Conservation (phyloP, 2,113 vertebrate genomes). For the Nicator chloris region DNA sequence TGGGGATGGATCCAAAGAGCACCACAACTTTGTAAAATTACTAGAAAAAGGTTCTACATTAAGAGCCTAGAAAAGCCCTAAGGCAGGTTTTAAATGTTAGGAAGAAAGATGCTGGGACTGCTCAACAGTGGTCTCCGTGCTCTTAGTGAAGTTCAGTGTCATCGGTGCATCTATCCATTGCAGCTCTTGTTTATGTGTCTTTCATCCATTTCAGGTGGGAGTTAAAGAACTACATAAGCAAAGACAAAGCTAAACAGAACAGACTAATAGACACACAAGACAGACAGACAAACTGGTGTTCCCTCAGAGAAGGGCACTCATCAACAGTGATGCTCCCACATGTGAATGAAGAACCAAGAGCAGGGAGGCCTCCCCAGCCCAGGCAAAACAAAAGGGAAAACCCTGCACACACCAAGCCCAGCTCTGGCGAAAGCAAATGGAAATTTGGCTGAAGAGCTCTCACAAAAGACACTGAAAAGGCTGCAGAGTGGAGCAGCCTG, state of each 20-base stretch:
- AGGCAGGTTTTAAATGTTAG: neutral
- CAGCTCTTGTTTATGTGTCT: neutral
- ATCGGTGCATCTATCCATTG: neutral
- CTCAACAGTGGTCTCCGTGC: neutral
- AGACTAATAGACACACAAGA: neutral
- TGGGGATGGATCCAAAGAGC: neutral
- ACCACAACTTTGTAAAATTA: neutral
- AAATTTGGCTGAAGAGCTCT: neutral
- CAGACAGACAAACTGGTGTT: neutral
- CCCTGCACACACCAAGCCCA: neutral
- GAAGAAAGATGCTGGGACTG: neutral
- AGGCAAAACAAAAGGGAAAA: neutral
- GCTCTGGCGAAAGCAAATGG: neutral
- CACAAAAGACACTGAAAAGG: slow-evolving; percentile 17
- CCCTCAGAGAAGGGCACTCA: neutral
- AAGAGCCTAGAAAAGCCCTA: neutral
- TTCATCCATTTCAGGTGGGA: neutral
- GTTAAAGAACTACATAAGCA: neutral
- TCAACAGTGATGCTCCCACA: neutral
- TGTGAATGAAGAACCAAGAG: neutral
- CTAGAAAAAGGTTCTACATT: neutral
- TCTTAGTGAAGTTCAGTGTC: neutral
- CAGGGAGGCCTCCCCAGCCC: neutral
- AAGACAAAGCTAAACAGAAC: neutral
- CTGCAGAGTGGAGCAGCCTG: neutral